phyloP scores from a whole-genome alignment of 2,797 vertebrate species.

The Crotalus adamanteus region DNA sequence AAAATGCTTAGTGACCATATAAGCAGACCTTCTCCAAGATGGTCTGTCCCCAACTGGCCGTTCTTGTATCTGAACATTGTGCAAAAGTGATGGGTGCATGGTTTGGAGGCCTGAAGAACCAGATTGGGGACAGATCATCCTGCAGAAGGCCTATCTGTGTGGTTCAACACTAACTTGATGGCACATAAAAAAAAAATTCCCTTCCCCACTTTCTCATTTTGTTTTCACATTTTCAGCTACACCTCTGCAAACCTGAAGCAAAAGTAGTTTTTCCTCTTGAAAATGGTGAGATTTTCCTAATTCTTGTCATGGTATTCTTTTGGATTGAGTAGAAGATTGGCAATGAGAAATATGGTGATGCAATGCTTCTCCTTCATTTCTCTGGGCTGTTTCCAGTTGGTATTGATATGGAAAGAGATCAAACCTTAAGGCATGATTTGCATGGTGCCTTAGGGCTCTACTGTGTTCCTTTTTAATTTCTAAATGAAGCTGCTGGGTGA shows the following conservation, averaged over 20 bases:
- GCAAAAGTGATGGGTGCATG: not conserved
- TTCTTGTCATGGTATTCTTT: not conserved
- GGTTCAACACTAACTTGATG: not conserved
- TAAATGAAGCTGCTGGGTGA: not conserved
- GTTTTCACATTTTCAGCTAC: not conserved
- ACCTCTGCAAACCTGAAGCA: not conserved
- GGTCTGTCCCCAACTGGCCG: not conserved
- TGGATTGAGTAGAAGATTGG: not conserved
- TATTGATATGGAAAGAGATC: not conserved
- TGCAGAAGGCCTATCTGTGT: not conserved
- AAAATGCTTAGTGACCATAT: not conserved
- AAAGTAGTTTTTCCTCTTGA: not conserved
- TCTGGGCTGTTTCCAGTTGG: not conserved
- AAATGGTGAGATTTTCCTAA: not conserved
- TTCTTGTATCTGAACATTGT: not conserved
- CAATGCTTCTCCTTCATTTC: not conserved
- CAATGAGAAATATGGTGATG: not conserved
- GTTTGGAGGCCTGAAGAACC: not conserved
- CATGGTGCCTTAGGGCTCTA: not conserved
- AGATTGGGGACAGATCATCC: not conserved
- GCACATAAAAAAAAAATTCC: not conserved
- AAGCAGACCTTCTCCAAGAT: not conserved
- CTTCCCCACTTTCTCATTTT: not conserved
- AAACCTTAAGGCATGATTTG: not conserved
- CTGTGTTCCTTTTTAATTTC: not conserved